phyloP scores from a whole-genome alignment of 2,797 vertebrate species.

The Betta splendens region DNA sequence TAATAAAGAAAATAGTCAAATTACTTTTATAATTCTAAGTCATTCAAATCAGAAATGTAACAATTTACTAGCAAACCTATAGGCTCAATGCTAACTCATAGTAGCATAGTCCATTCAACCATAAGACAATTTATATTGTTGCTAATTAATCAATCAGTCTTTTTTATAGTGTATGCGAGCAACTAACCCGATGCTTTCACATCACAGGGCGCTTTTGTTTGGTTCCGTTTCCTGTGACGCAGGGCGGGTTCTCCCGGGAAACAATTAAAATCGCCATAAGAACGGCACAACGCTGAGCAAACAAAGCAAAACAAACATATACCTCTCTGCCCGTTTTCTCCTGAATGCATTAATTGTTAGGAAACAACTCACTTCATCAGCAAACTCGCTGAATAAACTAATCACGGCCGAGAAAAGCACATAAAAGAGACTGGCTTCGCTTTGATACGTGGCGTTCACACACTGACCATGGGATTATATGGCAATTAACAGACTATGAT shows the following conservation, averaged over 20 bases:
- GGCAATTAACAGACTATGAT: conserved; percentile 76
- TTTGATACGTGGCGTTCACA: conserved; percentile 68
- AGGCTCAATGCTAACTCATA: too few species aligned
- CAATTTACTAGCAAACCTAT: too few species aligned
- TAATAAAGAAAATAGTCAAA: too few species aligned
- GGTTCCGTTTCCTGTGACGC: conserved; percentile 17
- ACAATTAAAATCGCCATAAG: conserved; percentile 40
- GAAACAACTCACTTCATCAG: conserved; percentile 29
- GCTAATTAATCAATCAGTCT: too few species aligned
- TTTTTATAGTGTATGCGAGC: too few species aligned
- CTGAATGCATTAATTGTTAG: conserved; percentile 28
- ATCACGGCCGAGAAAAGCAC: conserved; percentile 50
- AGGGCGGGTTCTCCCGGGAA: conserved; percentile 37
- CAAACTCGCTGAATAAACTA: conserved; percentile 48
- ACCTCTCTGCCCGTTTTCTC: conserved; percentile 38
- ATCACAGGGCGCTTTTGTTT: conserved; percentile 5
- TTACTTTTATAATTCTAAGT: too few species aligned
- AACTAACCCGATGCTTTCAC: background rate
- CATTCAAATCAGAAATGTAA: too few species aligned
- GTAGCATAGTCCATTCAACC: too few species aligned
- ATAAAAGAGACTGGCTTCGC: conserved; percentile 65
- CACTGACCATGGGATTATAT: conserved; percentile 77
- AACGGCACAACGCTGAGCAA: conserved; percentile 18
- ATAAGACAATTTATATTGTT: too few species aligned
- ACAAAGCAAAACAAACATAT: conserved; percentile 49